Base-by-base conservation (phyloP, 2,888 invertebrate genomes). In the Synanthedon formicaeformis region DNA sequence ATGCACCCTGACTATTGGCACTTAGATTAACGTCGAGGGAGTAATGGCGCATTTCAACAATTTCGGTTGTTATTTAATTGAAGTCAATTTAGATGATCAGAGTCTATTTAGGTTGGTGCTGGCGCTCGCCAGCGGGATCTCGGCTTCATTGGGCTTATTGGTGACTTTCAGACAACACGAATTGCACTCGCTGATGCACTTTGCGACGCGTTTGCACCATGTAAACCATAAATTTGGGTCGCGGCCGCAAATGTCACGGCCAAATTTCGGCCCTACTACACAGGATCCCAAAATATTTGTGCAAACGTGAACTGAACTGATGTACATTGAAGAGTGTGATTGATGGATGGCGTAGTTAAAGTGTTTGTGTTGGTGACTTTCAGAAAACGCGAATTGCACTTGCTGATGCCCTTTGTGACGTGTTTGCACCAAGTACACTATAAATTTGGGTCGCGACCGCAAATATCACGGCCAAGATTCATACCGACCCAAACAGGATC, bases 61-160 rank as follows among this genome's bases (percentile, higher is more conserved):
- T 86, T 87, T 87, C 86, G 86, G 87, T 87, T 86, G 87, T 87
- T 87, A 87, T 87, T 87, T 87, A 87, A 87, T 87, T 87, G 87
- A 87, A 87, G 86, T 86, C 87, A 87, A 87, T 87, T 87, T 86
- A 87, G 86, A 87, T 86, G 87, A 87, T 87, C 87, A 87, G 86
- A 87, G 85, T 87, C 87, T 87, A 87, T 87, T 87, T 86, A 86
- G 87, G 86, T 85, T 86, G 86, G 83, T 85, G 85, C 85, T 85
- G 86, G 83, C 82, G 77, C 78, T 82, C 84, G 85, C 75, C 83
- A 81, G 74, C 81, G 86, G 85, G 86, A 84, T 84, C 84, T 81
- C 86, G 82, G 81, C 86, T 85, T 87, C 87, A 87, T 87, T 87
- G 87, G 87, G 85, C 80, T 87, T 82, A 87, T 87, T 87, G 87